phyloP scores from a whole-genome alignment of 2,113 vertebrate genomes.

The Nannobrachium achirus region DNA sequence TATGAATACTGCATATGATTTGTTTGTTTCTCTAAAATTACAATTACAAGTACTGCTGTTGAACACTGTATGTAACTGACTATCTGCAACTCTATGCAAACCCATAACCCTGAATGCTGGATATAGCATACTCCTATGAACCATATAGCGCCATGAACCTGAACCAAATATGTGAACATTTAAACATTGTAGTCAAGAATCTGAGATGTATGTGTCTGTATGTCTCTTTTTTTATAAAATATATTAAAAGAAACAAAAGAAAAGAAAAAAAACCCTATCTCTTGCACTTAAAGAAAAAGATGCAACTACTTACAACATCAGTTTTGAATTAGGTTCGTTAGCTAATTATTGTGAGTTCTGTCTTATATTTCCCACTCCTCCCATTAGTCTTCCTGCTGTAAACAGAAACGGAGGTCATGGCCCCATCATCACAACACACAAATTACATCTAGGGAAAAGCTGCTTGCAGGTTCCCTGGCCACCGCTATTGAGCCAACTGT shows the following conservation, averaged over 20 bases:
- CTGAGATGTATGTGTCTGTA: too few relatives aligned
- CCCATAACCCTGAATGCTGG: too few relatives aligned
- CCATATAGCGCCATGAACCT: too few relatives aligned
- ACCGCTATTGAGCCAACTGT: constrained; percentile 44
- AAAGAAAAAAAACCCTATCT: constrained; percentile 48
- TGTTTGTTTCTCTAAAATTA: too few relatives aligned
- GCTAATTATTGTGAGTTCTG: not conserved
- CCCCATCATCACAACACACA: constrained; percentile 53
- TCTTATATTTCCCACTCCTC: constrained; percentile 30
- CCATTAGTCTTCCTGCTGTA: constrained; percentile 28
- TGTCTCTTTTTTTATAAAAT: too few relatives aligned
- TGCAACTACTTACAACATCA: constrained; percentile 29
- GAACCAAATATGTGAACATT: too few relatives aligned
- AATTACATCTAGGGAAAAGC: constrained; percentile 23
- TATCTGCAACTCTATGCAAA: too few relatives aligned
- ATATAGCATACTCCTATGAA: too few relatives aligned
- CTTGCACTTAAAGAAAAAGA: constrained; percentile 38
- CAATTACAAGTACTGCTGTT: too few relatives aligned
- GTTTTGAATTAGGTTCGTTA: not conserved
- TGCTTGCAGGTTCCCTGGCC: constrained; percentile 54
- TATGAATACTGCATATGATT: too few relatives aligned
- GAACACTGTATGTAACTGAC: too few relatives aligned
- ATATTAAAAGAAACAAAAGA: constrained; percentile 31
- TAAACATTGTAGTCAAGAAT: too few relatives aligned
- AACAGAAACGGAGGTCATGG: constrained; percentile 32